Percentiles rank a stretch among this genome's conserved stretches.
Evolutionary conservation across 2,888 invertebrate species (phyloP).

Genomic region (Buathra laborator): DNA sequence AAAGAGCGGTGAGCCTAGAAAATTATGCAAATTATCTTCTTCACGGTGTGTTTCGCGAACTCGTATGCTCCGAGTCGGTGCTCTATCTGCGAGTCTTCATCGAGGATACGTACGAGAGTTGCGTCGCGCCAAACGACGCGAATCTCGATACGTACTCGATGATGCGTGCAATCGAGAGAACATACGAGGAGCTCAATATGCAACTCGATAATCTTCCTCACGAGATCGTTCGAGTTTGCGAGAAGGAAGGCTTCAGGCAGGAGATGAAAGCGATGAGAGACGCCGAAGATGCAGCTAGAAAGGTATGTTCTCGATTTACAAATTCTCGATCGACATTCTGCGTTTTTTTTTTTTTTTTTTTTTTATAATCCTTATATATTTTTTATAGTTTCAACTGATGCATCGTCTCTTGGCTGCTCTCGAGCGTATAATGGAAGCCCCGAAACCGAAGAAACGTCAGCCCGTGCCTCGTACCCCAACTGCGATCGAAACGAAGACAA

Average conservation of each 20-base stretch:
- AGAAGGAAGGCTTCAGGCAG: constrained; percentile 86
- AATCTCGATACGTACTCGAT: constrained; percentile 87
- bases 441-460: constrained; percentile 71
- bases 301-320: constrained; percentile 82
- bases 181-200: constrained; percentile 85
- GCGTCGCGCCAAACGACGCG: constrained; percentile 87
- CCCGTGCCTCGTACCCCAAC: constrained; percentile 75
- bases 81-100: constrained; percentile 87
- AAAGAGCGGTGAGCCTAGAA: constrained; percentile 86
- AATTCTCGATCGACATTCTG: constrained; percentile 50
- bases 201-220: constrained; percentile 87
- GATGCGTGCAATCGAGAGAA: constrained; percentile 87
- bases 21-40: constrained; percentile 87
- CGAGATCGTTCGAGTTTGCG: constrained; percentile 86
- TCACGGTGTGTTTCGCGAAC: constrained; percentile 87
- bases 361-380: background rate
- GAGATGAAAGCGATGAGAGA: constrained; percentile 86
- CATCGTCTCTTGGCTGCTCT: constrained; percentile 76
- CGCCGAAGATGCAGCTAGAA: constrained; percentile 87
- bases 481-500: constrained; percentile 69
- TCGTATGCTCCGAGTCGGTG: constrained; percentile 87
- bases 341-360: background rate
- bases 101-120: constrained; percentile 88
- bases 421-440: constrained; percentile 80
- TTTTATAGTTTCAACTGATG: constrained; percentile 78